Percentiles rank a stretch among this genome's conserved stretches.
These are phyloP conservation scores for Lichenostomus cassidix DNA, from an alignment of 2,113 vertebrate genomes.

Conservation along the genomic window DNA sequence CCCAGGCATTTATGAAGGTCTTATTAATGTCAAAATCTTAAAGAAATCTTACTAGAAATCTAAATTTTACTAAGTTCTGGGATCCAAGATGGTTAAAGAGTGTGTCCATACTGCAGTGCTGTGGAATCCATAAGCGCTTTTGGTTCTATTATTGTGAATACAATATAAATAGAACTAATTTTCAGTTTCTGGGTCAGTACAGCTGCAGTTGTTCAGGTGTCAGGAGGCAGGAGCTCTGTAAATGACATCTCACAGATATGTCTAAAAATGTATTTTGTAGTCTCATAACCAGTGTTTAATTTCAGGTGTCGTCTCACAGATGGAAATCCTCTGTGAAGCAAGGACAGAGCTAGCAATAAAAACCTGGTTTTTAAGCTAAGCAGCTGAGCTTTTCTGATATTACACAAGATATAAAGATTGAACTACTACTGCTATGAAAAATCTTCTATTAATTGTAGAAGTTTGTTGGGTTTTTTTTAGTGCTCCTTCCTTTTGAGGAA, in stretches of 20 bases:
- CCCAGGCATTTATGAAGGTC: not conserved
- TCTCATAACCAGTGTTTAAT: not conserved
- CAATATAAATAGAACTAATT: not conserved
- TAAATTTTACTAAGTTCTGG: not conserved
- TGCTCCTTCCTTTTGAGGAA: not conserved
- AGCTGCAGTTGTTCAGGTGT: slow-evolving; percentile 17
- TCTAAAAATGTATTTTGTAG: not conserved
- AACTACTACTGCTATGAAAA: not conserved
- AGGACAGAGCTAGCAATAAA: not conserved
- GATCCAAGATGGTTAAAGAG: not conserved
- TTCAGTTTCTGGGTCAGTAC: slow-evolving; percentile 22
- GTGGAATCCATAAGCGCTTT: not conserved
- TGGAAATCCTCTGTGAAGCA: not conserved
- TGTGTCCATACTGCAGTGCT: not conserved
- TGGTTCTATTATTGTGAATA: not conserved
- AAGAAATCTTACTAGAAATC: not conserved
- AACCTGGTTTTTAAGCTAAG: not conserved
- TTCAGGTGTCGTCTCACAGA: not conserved
- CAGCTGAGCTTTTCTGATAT: slow-evolving; percentile 12
- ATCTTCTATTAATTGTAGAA: not conserved
- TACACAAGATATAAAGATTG: not conserved
- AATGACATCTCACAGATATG: not conserved
- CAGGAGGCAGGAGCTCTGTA: not conserved
- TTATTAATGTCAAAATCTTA: not conserved
- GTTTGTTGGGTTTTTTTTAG: not conserved